These are phyloP conservation scores for Troilus luridus DNA, from an alignment of 2,888 invertebrate species.

Conservation along the genomic window DNA sequence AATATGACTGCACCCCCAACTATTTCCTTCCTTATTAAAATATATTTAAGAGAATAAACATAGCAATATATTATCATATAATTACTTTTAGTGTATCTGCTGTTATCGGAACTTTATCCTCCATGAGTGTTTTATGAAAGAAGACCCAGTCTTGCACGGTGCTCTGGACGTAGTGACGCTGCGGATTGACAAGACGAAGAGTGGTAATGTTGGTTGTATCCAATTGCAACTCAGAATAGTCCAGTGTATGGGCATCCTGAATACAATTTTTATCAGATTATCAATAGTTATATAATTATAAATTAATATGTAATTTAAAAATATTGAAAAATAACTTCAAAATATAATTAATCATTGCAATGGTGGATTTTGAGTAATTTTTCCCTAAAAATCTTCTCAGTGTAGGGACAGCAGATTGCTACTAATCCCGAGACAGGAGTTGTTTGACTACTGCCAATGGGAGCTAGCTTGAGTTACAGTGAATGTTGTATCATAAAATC, in stretches of 20 bases:
- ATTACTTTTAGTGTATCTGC: constrained; percentile 61
- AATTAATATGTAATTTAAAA: too few relatives aligned
- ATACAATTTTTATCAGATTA: constrained; percentile 44
- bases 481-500: too few relatives aligned
- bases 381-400: neutral
- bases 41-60: too few relatives aligned
- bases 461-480: too few relatives aligned
- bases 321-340: too few relatives aligned
- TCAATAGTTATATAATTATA: too few relatives aligned
- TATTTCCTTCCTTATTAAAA: too few relatives aligned
- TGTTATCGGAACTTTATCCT: constrained; percentile 57
- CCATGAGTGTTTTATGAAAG: constrained; percentile 53
- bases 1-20: too few relatives aligned
- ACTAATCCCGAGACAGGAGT: too few relatives aligned
- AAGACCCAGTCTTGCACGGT: constrained; percentile 67
- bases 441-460: too few relatives aligned
- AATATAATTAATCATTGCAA: too few relatives aligned
- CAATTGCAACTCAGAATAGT: constrained; percentile 83
- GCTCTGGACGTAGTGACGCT: constrained; percentile 67
- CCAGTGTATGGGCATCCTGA: constrained; percentile 85
- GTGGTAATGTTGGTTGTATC: constrained; percentile 87
- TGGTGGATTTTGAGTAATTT: too few relatives aligned
- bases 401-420: neutral
- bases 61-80: neutral
- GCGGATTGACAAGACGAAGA: constrained; percentile 71